phyloP scores from a whole-genome alignment of 2,113 vertebrate genomes.

The Gobius niger region DNA sequence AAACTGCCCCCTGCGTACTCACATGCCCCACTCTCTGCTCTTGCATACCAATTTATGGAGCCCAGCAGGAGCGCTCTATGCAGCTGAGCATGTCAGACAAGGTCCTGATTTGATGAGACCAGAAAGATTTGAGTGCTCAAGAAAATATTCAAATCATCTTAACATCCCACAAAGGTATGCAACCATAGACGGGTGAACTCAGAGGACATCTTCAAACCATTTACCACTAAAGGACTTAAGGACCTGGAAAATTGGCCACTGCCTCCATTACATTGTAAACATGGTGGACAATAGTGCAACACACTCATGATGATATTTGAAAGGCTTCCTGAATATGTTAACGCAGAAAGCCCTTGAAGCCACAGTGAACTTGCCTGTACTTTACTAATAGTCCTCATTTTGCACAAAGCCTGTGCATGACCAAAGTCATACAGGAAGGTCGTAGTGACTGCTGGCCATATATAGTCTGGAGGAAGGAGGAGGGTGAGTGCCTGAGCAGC shows the following conservation, averaged over 20 bases:
- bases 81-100: constrained; percentile 29
- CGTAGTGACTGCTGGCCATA: constrained; percentile 62
- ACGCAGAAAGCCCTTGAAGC: constrained; percentile 7
- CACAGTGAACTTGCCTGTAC: background rate
- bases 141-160: constrained; percentile 17
- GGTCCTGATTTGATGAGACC: constrained; percentile 12
- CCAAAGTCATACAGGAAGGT: constrained; percentile 73
- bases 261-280: background rate
- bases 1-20: constrained; percentile 6
- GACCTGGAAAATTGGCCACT: background rate
- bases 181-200: background rate
- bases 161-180: constrained; percentile 9
- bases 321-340: background rate
- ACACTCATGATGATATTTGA: no score
- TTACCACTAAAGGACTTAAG: background rate
- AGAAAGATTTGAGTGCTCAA: constrained; percentile 22
- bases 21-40: constrained; percentile 18
- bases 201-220: background rate
- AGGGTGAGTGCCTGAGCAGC: constrained; percentile 50
- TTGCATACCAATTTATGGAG: constrained; percentile 31
- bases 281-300: no score
- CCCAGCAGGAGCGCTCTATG: constrained; percentile 20
- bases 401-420: constrained; percentile 35
- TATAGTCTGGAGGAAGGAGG: constrained; percentile 56
- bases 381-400: constrained; percentile 19